These are phyloP conservation scores for Pyrochroa serraticornis DNA, from an alignment of 2,888 invertebrate species.

Conservation along the genomic window DNA sequence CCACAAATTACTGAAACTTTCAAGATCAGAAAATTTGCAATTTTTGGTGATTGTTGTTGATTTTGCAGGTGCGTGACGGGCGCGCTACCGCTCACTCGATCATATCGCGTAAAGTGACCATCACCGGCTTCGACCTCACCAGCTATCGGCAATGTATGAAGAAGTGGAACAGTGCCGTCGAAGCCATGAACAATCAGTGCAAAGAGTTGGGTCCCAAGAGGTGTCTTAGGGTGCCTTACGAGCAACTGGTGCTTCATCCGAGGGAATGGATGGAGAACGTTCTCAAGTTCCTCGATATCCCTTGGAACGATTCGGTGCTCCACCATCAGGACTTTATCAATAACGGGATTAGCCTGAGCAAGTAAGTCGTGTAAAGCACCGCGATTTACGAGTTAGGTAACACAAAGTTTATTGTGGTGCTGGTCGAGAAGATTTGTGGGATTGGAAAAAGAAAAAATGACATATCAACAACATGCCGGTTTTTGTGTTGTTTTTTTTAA, in stretches of 20 bases:
- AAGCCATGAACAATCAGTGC: conserved; percentile 94
- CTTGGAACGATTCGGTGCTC: conserved; percentile 94
- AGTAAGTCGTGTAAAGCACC: conserved; percentile 69
- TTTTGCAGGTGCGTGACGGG: conserved; percentile 80
- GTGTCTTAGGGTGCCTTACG: conserved; percentile 92
- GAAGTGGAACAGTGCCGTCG: conserved; percentile 96
- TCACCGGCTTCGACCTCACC: conserved; percentile 86
- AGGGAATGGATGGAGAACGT: conserved; percentile 86
- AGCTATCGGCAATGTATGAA: conserved; percentile 93
- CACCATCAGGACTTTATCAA: conserved; percentile 98
- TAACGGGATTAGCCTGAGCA: conserved; percentile 93
- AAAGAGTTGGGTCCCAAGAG: conserved; percentile 75
- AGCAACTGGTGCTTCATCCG: conserved; percentile 95
- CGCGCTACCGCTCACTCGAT: conserved; percentile 98
- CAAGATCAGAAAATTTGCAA: no score
- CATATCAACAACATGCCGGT: no score
- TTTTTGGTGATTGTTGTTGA: background rate
- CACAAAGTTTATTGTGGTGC: no score
- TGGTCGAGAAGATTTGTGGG: no score
- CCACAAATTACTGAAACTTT: no score
- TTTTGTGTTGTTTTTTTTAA: no score
- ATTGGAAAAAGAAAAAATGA: no score
- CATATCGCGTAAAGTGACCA: conserved; percentile 68
- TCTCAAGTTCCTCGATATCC: conserved; percentile 85
- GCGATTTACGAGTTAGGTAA: background rate